Evolutionary conservation across 2,113 vertebrate genomes (phyloP).

Genomic region (Equus quagga): DNA sequence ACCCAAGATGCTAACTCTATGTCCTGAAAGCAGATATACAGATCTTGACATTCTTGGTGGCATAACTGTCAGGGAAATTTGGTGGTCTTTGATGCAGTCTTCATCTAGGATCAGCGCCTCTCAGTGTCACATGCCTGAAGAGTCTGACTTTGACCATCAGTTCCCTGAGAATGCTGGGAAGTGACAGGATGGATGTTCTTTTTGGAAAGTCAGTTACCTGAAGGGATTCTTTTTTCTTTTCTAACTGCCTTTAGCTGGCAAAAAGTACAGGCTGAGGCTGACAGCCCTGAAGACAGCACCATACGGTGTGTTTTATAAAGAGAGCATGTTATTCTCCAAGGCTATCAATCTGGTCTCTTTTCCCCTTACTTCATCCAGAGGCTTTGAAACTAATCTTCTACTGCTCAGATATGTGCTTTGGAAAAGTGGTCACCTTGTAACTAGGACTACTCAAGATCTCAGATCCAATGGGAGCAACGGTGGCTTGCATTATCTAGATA

Average conservation of each 20-base stretch:
- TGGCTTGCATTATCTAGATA: background rate
- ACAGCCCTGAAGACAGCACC: slow-evolving; percentile 32
- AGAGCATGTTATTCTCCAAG: slow-evolving; percentile 48
- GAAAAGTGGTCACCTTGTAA: background rate
- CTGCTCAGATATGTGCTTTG: background rate
- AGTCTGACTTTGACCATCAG: slow-evolving; percentile 55
- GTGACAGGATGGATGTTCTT: slow-evolving; percentile 45
- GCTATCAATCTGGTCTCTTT: slow-evolving; percentile 34
- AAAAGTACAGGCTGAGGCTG: slow-evolving; percentile 67
- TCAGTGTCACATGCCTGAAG: background rate
- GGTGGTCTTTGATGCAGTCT: background rate
- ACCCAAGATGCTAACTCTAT: background rate
- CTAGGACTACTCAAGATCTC: background rate
- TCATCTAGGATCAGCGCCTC: slow-evolving; percentile 7
- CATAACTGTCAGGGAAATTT: background rate
- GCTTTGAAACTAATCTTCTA: background rate
- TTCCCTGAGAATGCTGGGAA: slow-evolving; percentile 44
- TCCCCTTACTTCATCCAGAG: slow-evolving; percentile 47
- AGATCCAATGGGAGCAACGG: background rate
- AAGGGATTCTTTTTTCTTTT: slow-evolving; percentile 53
- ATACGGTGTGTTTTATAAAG: slow-evolving; percentile 55
- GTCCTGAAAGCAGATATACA: slow-evolving; percentile 30
- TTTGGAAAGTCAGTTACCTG: slow-evolving; percentile 71
- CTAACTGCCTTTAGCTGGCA: slow-evolving; percentile 66
- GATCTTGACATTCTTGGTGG: background rate